These are phyloP conservation scores for Narcine bancroftii DNA, from an alignment of 2,113 vertebrate species.

Conservation along the genomic window DNA sequence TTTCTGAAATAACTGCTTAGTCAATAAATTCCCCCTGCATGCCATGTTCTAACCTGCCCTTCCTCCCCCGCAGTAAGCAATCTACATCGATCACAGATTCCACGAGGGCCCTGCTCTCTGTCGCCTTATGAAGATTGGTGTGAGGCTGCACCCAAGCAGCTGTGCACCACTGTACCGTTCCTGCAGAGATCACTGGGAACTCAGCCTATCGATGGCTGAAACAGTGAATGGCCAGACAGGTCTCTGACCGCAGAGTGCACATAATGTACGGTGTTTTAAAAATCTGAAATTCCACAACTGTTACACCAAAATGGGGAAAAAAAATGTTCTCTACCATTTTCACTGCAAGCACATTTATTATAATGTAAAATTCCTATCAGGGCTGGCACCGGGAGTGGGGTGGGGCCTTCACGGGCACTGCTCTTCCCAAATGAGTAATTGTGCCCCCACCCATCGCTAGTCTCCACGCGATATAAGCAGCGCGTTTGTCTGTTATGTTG, in stretches of 20 bases:
- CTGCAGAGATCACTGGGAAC: too few relatives aligned
- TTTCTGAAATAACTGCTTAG: constrained; percentile 4
- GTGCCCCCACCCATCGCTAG: too few relatives aligned
- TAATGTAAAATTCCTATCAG: too few relatives aligned
- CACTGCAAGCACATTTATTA: neutral
- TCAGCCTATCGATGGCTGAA: neutral
- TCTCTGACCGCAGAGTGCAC: too few relatives aligned
- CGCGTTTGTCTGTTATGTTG: too few relatives aligned
- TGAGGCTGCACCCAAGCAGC: neutral
- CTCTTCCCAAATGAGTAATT: too few relatives aligned
- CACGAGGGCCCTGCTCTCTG: neutral
- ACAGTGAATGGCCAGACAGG: neutral
- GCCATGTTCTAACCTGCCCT: neutral
- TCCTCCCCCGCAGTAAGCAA: neutral
- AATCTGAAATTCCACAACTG: neutral
- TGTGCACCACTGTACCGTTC: neutral
- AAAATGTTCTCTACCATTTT: too few relatives aligned
- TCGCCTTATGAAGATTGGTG: neutral
- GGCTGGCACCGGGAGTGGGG: too few relatives aligned
- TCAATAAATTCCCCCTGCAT: neutral
- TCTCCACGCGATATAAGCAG: too few relatives aligned
- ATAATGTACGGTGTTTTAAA: too few relatives aligned
- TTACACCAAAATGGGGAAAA: neutral
- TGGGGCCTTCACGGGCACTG: too few relatives aligned
- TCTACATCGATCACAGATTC: constrained; percentile 13